Conservation (phyloP, 92 coral and sea anemone species). For the Epizoanthus stellaris region DNA sequence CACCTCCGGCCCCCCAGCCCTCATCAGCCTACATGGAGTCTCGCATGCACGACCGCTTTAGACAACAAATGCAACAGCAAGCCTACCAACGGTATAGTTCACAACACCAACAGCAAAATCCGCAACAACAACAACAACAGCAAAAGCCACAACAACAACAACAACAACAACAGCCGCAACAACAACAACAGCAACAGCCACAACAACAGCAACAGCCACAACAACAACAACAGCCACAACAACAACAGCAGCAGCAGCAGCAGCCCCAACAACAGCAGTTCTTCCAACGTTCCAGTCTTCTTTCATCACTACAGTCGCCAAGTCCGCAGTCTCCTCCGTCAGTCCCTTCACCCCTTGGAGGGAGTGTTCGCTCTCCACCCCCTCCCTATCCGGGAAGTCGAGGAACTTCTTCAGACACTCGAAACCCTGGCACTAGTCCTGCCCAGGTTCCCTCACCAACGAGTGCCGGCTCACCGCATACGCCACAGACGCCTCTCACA, state of each 20-base stretch:
- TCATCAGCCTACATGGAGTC: slow-evolving; percentile 68
- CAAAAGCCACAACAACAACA: slow-evolving; percentile 71
- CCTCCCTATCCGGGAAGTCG: slow-evolving; percentile 94
- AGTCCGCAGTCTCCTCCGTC: slow-evolving; percentile 91
- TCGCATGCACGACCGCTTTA: slow-evolving; percentile 74
- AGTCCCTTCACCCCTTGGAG: slow-evolving; percentile 73
- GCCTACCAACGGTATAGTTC: slow-evolving; percentile 69
- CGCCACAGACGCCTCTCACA: slow-evolving; percentile 92
- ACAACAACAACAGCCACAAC: slow-evolving; percentile 48
- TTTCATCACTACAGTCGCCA: slow-evolving; percentile 77
- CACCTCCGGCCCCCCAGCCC: slow-evolving; percentile 70
- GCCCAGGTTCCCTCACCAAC: slow-evolving; percentile 95
- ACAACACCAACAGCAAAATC: slow-evolving; percentile 70
- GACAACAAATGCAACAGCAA: slow-evolving; percentile 78
- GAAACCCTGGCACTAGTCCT: slow-evolving; percentile 84
- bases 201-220: slow-evolving; percentile 41
- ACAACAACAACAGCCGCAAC: slow-evolving; percentile 56
- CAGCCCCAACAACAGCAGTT: slow-evolving; percentile 60
- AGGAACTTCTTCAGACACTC: slow-evolving; percentile 52
- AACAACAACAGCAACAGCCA: slow-evolving; percentile 50
- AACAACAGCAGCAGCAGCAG: slow-evolving; percentile 15
- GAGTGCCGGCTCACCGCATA: slow-evolving; percentile 93
- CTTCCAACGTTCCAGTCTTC: slow-evolving; percentile 77
- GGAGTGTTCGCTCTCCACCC: slow-evolving; percentile 90
- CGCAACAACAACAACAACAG: slow-evolving; percentile 72